A percentile compares a stretch with the other conserved stretches of the same genome.
Evolutionary conservation across 37 sponge, comb jelly and placozoan species (phyloP).

Genomic region (Geodia barretti): DNA sequence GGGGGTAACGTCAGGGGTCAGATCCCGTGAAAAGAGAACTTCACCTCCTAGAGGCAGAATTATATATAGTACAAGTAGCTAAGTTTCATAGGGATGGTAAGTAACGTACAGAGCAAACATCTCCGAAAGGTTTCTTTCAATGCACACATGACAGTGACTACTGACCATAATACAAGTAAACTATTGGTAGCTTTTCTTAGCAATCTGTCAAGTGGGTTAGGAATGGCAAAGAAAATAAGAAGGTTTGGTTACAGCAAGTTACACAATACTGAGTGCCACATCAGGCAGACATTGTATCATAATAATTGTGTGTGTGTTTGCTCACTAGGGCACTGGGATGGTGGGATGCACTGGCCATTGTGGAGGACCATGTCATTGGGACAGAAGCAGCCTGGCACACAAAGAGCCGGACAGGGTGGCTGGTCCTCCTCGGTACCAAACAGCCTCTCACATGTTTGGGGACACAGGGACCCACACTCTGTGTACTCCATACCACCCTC

Average conservation of each 20-base stretch:
- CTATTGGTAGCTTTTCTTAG: too few species aligned
- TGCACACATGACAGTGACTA: too few species aligned
- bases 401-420: neutral
- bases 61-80: neutral
- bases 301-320: neutral
- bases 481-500: neutral
- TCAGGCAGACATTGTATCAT: too few species aligned
- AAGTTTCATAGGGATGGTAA: neutral
- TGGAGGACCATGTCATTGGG: neutral
- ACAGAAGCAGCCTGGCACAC: neutral
- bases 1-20: neutral
- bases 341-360: neutral
- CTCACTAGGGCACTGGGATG: neutral
- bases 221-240: too few species aligned
- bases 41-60: too few species aligned
- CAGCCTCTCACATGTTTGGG: neutral
- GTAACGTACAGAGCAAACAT: neutral
- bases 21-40: neutral
- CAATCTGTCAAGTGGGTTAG: too few species aligned
- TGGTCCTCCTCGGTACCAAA: neutral
- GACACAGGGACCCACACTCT: neutral
- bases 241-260: too few species aligned
- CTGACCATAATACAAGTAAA: too few species aligned
- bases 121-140: neutral
- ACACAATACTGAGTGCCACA: too few species aligned